These are phyloP conservation scores for Trogon surrucura DNA, from an alignment of 2,113 vertebrate species.

Conservation along the genomic window DNA sequence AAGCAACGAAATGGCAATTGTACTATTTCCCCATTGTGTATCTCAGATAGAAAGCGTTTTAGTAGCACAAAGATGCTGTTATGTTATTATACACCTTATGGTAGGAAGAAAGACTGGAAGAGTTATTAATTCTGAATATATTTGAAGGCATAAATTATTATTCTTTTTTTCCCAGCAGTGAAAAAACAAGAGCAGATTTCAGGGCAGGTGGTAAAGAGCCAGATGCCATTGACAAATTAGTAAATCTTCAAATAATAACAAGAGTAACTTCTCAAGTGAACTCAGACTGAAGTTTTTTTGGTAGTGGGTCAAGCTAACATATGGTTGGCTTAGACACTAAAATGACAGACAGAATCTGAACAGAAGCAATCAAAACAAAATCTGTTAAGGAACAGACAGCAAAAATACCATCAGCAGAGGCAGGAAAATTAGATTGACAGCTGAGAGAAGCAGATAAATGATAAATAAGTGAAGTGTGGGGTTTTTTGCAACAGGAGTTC, in stretches of 20 bases:
- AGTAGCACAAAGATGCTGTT: neutral
- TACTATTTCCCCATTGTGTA: neutral
- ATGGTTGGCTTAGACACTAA: slow-evolving; percentile 52
- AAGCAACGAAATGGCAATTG: neutral
- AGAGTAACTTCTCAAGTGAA: slow-evolving; percentile 42
- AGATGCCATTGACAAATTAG: slow-evolving; percentile 59
- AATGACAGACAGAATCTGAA: slow-evolving; percentile 61
- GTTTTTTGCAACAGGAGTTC: neutral
- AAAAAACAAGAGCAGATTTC: slow-evolving; percentile 8
- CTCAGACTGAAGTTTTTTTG: slow-evolving; percentile 43
- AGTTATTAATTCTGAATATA: neutral
- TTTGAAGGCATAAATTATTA: neutral
- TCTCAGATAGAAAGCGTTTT: neutral
- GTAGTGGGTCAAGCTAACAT: slow-evolving; percentile 60
- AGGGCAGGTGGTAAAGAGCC: slow-evolving; percentile 16
- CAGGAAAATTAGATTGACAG: slow-evolving; percentile 49
- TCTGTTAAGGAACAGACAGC: slow-evolving; percentile 64
- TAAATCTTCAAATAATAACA: slow-evolving; percentile 57
- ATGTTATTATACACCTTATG: neutral
- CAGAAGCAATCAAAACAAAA: slow-evolving; percentile 69
- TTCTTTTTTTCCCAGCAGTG: neutral
- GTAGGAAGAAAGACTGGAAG: neutral
- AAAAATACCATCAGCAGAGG: slow-evolving; percentile 58
- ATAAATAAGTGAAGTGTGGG: neutral
- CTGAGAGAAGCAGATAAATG: slow-evolving; percentile 25